phyloP scores from a whole-genome alignment of 2,797 vertebrate genomes.

The Scomberomorus guttatus region DNA sequence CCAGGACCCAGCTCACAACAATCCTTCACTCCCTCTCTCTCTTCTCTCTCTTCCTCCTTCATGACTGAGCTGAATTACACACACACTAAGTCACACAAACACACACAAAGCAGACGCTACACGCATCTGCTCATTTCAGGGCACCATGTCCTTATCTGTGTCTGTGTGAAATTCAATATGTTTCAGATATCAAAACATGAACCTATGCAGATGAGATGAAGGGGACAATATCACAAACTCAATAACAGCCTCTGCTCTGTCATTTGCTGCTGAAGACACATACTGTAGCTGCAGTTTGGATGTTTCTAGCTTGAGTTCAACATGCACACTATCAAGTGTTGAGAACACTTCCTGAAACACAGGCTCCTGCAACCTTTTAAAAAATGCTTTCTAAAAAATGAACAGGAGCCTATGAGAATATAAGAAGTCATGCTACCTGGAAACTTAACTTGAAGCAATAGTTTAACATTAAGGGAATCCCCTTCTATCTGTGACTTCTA shows the following conservation, averaged over 20 bases:
- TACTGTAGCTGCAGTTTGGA: not conserved
- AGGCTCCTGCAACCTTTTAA: not conserved
- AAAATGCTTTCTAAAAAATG: not conserved
- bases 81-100: constrained; percentile 33
- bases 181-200: constrained; percentile 75
- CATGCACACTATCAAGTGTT: constrained; percentile 4
- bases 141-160: constrained; percentile 74
- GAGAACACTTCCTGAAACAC: constrained; percentile 1
- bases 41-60: constrained; percentile 40
- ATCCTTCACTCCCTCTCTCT: constrained; percentile 61
- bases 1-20: constrained; percentile 65
- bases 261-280: constrained; percentile 29
- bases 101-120: constrained; percentile 38
- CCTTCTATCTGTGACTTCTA: not conserved
- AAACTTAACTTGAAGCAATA: not conserved
- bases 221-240: constrained; percentile 64
- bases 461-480: not conserved
- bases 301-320: constrained; percentile 26
- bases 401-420: not conserved
- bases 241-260: constrained; percentile 55
- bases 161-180: constrained; percentile 79
- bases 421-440: not conserved
- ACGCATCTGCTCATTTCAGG: constrained; percentile 68
- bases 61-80: constrained; percentile 56
- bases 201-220: constrained; percentile 80